Conservation (phyloP, 1,140 invertebrate genomes). For the Ceratoteleas bidentatus region DNA sequence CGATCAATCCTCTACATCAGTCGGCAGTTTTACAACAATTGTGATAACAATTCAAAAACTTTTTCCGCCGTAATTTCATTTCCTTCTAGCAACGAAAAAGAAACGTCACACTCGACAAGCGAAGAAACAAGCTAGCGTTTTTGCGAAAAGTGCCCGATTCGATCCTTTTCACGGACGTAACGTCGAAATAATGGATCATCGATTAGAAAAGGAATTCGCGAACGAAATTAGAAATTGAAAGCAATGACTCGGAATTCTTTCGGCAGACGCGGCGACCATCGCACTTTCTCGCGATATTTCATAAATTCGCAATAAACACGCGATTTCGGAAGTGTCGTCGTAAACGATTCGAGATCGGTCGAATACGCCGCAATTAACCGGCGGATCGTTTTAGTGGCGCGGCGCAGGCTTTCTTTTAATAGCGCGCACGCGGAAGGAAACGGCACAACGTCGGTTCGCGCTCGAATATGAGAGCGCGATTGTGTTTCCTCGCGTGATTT, state of each 20-base stretch:
- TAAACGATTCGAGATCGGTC: no score
- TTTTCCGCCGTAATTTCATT: no score
- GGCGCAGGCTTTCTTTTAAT: slow-evolving; percentile 51
- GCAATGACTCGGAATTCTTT: slow-evolving; percentile 60
- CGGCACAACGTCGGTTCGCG: slow-evolving; percentile 24
- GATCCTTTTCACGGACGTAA: slow-evolving; percentile 17
- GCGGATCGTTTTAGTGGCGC: slow-evolving; percentile 31
- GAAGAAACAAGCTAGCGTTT: background rate
- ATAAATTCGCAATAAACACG: slow-evolving; percentile 12
- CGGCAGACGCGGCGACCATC: slow-evolving; percentile 35
- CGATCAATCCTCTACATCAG: no score
- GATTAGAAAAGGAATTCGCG: slow-evolving; percentile 48
- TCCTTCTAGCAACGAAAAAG: no score
- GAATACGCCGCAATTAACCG: no score
- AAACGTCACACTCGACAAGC: no score
- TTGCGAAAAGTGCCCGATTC: background rate
- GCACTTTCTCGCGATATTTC: slow-evolving; percentile 51
- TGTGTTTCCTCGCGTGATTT: slow-evolving; percentile 50
- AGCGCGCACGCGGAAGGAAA: slow-evolving; percentile 48
- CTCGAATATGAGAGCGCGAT: slow-evolving; percentile 44
- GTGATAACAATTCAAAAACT: no score
- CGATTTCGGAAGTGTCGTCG: no score
- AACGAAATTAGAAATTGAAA: slow-evolving; percentile 57
- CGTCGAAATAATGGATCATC: slow-evolving; percentile 28
- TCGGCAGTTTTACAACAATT: no score